phyloP scores from a whole-genome alignment of 2,797 vertebrate species.

The Gymnocypris eckloni region DNA sequence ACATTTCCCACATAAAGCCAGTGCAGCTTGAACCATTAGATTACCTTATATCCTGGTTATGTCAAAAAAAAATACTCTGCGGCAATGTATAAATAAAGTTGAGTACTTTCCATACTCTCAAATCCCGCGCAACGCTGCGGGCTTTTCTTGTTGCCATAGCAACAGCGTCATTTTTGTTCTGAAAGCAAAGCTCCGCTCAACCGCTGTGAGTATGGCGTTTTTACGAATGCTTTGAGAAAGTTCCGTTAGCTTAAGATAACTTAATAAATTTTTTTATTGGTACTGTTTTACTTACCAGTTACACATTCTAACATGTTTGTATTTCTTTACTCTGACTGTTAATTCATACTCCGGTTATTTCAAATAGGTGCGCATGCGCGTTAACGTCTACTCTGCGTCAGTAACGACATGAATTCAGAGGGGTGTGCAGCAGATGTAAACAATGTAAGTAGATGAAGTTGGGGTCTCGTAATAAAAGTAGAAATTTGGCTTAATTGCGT shows the following conservation, averaged over 20 bases:
- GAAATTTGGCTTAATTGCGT: neutral
- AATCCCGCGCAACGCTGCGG: conserved; percentile 48
- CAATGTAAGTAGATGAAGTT: conserved; percentile 25
- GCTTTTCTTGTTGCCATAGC: conserved; percentile 61
- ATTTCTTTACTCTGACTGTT: neutral
- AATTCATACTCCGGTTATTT: conserved; percentile 16
- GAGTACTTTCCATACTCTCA: neutral
- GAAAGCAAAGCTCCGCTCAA: neutral
- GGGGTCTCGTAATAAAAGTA: neutral
- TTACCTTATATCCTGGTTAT: neutral
- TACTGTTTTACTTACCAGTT: neutral
- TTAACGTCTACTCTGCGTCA: conserved; percentile 25
- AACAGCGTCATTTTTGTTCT: conserved; percentile 61
- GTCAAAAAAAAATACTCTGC: neutral
- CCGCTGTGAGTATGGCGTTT: neutral
- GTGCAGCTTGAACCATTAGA: neutral
- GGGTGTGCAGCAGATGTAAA: conserved; percentile 19
- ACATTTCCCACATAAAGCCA: neutral
- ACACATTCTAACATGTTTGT: neutral
- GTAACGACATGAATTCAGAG: conserved; percentile 29
- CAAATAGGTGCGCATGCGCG: conserved; percentile 33
- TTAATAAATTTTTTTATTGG: neutral
- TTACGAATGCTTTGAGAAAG: neutral
- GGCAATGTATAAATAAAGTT: neutral
- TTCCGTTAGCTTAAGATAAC: neutral